Evolutionary conservation across 2,797 vertebrate genomes (phyloP).

Genomic region (Thalassophryne amazonica): DNA sequence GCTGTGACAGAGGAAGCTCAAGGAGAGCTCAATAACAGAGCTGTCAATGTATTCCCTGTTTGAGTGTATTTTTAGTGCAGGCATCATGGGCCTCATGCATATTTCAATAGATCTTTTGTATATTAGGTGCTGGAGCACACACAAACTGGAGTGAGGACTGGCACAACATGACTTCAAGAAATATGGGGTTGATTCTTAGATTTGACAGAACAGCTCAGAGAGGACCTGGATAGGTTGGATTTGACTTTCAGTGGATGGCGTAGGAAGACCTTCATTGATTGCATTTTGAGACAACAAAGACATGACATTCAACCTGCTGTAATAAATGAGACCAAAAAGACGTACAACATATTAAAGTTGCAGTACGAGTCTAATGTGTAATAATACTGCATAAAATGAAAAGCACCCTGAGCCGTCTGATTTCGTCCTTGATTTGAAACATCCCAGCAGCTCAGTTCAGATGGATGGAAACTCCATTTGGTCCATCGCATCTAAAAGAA

Average conservation of each 20-base stretch:
- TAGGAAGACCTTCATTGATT: slow-evolving; percentile 81
- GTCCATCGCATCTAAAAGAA: too few species aligned
- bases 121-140: slow-evolving; percentile 79
- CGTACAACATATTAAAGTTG: slow-evolving; percentile 60
- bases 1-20: slow-evolving; percentile 76
- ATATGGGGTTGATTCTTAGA: slow-evolving; percentile 82
- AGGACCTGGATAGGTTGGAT: slow-evolving; percentile 71
- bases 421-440: too few species aligned
- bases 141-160: slow-evolving; percentile 75
- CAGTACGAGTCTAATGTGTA: slow-evolving; percentile 37
- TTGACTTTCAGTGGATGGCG: slow-evolving; percentile 82
- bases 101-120: slow-evolving; percentile 87
- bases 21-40: slow-evolving; percentile 87
- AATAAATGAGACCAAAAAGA: slow-evolving; percentile 57
- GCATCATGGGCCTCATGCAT: slow-evolving; percentile 84
- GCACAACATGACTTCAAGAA: slow-evolving; percentile 84
- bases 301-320: slow-evolving; percentile 75
- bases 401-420: too few species aligned
- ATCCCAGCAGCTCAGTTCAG: too few species aligned
- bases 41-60: slow-evolving; percentile 87
- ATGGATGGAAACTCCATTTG: too few species aligned
- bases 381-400: slow-evolving; percentile 46
- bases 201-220: slow-evolving; percentile 82
- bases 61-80: slow-evolving; percentile 86
- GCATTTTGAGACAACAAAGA: slow-evolving; percentile 79